phyloP scores from a whole-genome alignment of 2,113 vertebrate genomes.

The Spea multiplicata region DNA sequence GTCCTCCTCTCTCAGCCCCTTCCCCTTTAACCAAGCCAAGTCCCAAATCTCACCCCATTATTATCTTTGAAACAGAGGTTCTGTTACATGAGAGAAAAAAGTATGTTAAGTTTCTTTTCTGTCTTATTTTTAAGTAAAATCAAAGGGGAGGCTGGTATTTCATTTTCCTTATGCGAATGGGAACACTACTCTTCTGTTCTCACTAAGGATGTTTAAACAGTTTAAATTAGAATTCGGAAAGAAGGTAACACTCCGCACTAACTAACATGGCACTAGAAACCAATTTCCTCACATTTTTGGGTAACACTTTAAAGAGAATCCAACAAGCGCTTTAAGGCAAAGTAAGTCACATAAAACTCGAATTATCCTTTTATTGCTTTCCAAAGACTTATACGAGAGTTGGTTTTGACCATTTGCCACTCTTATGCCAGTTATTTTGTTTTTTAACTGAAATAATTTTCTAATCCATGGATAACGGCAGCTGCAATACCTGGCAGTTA shows the following conservation, averaged over 20 bases:
- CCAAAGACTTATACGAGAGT: constrained; percentile 13
- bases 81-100: background rate
- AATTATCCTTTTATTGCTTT: background rate
- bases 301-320: background rate
- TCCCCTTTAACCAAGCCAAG: background rate
- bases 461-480: background rate
- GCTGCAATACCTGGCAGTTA: background rate
- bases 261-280: constrained; percentile 2
- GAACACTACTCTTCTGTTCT: background rate
- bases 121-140: constrained; percentile 17
- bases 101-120: background rate
- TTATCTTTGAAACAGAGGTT: background rate
- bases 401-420: background rate
- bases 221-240: constrained; percentile 38
- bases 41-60: background rate
- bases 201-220: constrained; percentile 5
- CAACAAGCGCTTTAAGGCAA: background rate
- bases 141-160: background rate
- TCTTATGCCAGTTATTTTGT: background rate
- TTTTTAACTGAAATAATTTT: background rate
- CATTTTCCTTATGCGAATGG: background rate
- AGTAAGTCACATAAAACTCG: background rate
- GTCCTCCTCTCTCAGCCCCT: background rate
- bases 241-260: background rate
- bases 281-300: constrained; percentile 7